Evolutionary conservation across 2,113 vertebrate species (phyloP), one percentile per base, ranked within the genome.

Genomic region (Misgurnus mizolepis): DNA sequence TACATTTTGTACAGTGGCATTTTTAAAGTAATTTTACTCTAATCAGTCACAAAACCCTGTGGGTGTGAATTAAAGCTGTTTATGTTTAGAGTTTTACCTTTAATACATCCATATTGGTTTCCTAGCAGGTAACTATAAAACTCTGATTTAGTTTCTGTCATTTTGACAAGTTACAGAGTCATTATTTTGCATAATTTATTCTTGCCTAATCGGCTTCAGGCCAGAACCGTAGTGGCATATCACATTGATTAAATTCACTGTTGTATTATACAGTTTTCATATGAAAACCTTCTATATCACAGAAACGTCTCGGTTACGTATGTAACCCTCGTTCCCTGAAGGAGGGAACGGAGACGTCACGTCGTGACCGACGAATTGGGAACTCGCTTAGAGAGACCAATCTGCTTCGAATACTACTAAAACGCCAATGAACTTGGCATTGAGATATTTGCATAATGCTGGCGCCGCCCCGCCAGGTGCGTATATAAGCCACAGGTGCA

Each of bases 41-140:
- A 53, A 27, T 72, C 58, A 73, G 55, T 60, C 71, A 74, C 39
- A 41, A 60, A 41, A 74, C n/a, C 40, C 71, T 9, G 55, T 43
- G 55, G 70, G 55, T 22, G n/a, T 45, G 40, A 73, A 45, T 60
- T 61, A 74, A 74, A 61, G 70, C 69, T 71, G 69, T 71, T 71
- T 56, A 34, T 73, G 55, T 73, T 58, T 58, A 58, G 53, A 55
- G 12, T 56, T n/a, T 17, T 60, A 73, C 55, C 40, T 60, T 60
- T 73, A 73, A 73, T 73, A 58, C 50, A 71, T 34, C 15, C 0
- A 17, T 41, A 40, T 41, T 73, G 40, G 41, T 58, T 60, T 73
- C 55, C 55, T 74, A 6, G 53, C 40, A 73, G 53, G 53, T 22
- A 45, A 61, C n/a, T 60, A 4, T 60, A 45, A 60, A 74, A 45